phyloP scores from a whole-genome alignment of 2,888 invertebrate genomes.

The Stenchaetothrips biformis region DNA sequence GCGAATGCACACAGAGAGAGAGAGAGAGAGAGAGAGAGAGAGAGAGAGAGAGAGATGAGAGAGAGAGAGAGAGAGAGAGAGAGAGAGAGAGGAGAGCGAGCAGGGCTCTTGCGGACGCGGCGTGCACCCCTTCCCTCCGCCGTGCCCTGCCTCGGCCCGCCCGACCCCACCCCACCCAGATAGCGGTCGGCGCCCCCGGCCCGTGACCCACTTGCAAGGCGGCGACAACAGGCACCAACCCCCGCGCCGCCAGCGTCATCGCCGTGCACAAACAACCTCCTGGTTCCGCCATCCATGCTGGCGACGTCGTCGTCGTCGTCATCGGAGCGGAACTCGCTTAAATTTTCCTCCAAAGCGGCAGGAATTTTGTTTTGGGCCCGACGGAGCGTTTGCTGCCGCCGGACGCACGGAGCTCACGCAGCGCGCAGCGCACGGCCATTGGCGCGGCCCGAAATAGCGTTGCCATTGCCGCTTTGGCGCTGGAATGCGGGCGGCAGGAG shows the following conservation, averaged over 20 bases:
- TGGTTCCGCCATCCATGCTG: too few relatives aligned
- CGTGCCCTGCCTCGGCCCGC: constrained; percentile 55
- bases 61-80: constrained; percentile 40
- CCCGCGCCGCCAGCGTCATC: too few relatives aligned
- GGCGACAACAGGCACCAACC: constrained; percentile 42
- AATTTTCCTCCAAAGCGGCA: background rate
- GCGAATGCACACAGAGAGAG: background rate
- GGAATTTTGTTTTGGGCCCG: background rate
- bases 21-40: too few relatives aligned
- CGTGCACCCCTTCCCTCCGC: constrained; percentile 51
- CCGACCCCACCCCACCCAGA: constrained; percentile 51
- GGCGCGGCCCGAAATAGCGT: too few relatives aligned
- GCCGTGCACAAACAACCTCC: too few relatives aligned
- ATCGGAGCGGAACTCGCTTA: too few relatives aligned
- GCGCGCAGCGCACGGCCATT: too few relatives aligned
- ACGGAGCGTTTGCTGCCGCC: background rate
- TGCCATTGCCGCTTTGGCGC: too few relatives aligned
- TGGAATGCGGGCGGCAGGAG: too few relatives aligned
- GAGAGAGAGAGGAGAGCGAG: constrained; percentile 41
- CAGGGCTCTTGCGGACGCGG: background rate
- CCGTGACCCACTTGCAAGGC: constrained; percentile 42
- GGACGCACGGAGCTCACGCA: too few relatives aligned
- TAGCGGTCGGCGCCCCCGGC: constrained; percentile 47
- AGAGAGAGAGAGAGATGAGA: background rate
- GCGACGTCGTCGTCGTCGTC: too few relatives aligned